These are phyloP conservation scores for Sitophilus oryzae DNA, from an alignment of 1,140 invertebrate genomes.

Conservation along the genomic window DNA sequence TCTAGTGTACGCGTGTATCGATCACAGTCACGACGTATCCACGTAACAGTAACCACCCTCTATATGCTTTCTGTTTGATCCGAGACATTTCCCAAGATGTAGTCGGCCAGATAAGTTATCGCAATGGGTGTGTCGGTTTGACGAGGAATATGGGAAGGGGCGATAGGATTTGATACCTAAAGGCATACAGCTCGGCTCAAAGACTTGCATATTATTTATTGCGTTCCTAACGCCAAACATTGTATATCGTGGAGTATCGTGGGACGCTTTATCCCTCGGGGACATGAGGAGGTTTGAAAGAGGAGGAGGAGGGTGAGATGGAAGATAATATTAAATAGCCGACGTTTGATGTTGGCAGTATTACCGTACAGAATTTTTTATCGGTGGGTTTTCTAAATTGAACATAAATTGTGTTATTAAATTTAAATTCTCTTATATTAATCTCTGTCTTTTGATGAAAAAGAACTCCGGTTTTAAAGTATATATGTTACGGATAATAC, in stretches of 20 bases:
- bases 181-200: constrained; percentile 43
- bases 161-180: constrained; percentile 40
- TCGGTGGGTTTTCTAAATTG: too few species aligned
- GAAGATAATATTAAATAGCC: constrained; percentile 26
- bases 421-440: too few species aligned
- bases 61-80: constrained; percentile 48
- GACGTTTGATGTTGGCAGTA: too few species aligned
- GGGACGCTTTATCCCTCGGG: not conserved
- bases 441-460: too few species aligned
- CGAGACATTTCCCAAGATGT: constrained; percentile 43
- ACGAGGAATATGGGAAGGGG: constrained; percentile 19
- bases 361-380: not conserved
- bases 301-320: constrained; percentile 3
- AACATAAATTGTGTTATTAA: too few species aligned
- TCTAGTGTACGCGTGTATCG: not conserved
- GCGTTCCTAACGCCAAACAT: constrained; percentile 44
- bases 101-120: constrained; percentile 30
- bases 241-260: constrained; percentile 34
- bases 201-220: constrained; percentile 47
- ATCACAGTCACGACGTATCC: constrained; percentile 32
- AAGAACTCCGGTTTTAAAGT: too few species aligned
- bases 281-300: too few species aligned
- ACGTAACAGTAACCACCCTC: constrained; percentile 44
- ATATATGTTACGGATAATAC: too few species aligned
- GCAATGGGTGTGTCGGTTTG: too few species aligned